Evolutionary conservation across 2,113 vertebrate species (phyloP).

Genomic region (Ceyx margarethae): DNA sequence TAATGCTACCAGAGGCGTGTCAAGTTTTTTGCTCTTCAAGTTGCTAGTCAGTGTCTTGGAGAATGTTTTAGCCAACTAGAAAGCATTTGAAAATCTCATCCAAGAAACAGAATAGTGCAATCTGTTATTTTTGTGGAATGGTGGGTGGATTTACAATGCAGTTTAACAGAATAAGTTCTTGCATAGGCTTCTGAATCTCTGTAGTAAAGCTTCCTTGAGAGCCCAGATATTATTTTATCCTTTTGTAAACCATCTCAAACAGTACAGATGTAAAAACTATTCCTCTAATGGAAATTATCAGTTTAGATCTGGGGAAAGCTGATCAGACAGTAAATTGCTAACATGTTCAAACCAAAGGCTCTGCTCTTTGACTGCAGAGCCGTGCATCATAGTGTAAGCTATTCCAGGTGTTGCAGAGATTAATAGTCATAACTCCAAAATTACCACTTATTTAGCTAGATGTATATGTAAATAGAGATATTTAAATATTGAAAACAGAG

Average conservation of each 20-base stretch:
- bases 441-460: not conserved
- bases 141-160: slow-evolving; percentile 44
- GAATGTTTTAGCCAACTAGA: slow-evolving; percentile 6
- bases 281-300: not conserved
- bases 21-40: not conserved
- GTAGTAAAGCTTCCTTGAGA: slow-evolving; percentile 42
- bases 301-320: not conserved
- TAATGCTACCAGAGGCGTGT: not conserved
- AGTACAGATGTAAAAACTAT: not conserved
- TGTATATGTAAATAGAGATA: not conserved
- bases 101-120: slow-evolving; percentile 41
- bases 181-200: slow-evolving; percentile 8
- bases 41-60: slow-evolving; percentile 17
- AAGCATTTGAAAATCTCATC: slow-evolving; percentile 18
- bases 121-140: slow-evolving; percentile 47
- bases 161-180: slow-evolving; percentile 20
- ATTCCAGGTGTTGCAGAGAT: not conserved
- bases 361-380: not conserved
- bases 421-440: not conserved
- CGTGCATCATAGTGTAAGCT: not conserved
- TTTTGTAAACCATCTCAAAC: not conserved
- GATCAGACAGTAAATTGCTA: not conserved
- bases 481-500: not conserved
- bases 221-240: not conserved
- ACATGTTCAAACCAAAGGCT: not conserved